phyloP scores from a whole-genome alignment of 2,113 vertebrate genomes.

The Dasyprocta punctata region DNA sequence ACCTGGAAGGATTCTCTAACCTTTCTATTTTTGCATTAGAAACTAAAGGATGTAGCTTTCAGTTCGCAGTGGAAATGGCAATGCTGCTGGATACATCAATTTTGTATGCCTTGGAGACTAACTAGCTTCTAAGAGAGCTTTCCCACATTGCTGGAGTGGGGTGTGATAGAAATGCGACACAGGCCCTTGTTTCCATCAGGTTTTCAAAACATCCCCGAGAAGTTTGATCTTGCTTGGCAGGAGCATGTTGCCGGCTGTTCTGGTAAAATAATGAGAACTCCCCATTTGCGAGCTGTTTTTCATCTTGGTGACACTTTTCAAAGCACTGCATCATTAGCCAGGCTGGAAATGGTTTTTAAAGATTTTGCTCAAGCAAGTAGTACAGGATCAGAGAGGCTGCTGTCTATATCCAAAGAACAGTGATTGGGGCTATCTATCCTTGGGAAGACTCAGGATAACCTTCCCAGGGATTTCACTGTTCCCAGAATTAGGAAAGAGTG shows the following conservation, averaged over 20 bases:
- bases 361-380: background rate
- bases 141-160: background rate
- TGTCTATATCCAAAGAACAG: background rate
- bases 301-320: slow-evolving; percentile 22
- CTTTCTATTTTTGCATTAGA: slow-evolving; percentile 1
- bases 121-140: slow-evolving; percentile 48
- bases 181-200: slow-evolving; percentile 58
- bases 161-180: slow-evolving; percentile 49
- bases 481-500: background rate
- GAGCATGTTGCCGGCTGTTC: slow-evolving; percentile 48
- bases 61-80: slow-evolving; percentile 17
- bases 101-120: background rate
- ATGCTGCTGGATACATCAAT: background rate
- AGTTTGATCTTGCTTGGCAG: slow-evolving; percentile 72
- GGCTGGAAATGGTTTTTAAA: slow-evolving; percentile 63
- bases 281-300: slow-evolving; percentile 57
- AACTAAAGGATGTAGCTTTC: background rate
- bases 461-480: background rate
- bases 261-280: slow-evolving; percentile 48
- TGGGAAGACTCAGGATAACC: background rate
- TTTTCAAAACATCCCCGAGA: slow-evolving; percentile 69
- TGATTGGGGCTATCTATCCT: background rate
- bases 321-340: slow-evolving; percentile 43
- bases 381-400: background rate
- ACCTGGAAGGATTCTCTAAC: background rate